Percentiles rank a stretch among this genome's conserved stretches.
Conservation (phyloP, 2,113 vertebrate species). For the Chunga burmeisteri region DNA sequence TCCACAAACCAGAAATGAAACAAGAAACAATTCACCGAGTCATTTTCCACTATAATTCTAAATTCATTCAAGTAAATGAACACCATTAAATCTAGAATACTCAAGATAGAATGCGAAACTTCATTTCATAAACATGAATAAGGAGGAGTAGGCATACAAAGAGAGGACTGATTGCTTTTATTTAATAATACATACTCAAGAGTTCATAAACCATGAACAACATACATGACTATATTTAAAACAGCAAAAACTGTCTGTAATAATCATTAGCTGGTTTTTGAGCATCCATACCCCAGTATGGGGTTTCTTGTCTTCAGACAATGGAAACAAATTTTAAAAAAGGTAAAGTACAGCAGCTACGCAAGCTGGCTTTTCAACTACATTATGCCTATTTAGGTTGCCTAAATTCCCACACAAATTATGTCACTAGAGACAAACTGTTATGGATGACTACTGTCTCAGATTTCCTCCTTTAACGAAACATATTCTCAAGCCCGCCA, state of each 20-base stretch:
- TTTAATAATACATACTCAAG: background rate
- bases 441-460: background rate
- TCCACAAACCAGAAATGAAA: background rate
- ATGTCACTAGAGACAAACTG: background rate
- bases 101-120: background rate
- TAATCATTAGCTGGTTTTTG: background rate
- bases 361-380: background rate
- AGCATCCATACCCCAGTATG: background rate
- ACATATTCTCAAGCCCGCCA: background rate
- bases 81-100: background rate
- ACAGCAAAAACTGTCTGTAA: background rate
- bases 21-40: background rate
- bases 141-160: background rate
- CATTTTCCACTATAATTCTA: background rate
- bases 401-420: background rate
- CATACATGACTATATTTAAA: background rate
- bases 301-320: background rate
- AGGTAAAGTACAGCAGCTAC: background rate
- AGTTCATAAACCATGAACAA: background rate
- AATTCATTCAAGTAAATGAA: background rate
- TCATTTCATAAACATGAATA: background rate
- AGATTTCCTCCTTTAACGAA: background rate
- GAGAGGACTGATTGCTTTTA: background rate
- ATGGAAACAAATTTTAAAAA: background rate
- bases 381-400: background rate